Conservation (phyloP, 1,140 invertebrate species). For the Rhagoletis zephyria region DNA sequence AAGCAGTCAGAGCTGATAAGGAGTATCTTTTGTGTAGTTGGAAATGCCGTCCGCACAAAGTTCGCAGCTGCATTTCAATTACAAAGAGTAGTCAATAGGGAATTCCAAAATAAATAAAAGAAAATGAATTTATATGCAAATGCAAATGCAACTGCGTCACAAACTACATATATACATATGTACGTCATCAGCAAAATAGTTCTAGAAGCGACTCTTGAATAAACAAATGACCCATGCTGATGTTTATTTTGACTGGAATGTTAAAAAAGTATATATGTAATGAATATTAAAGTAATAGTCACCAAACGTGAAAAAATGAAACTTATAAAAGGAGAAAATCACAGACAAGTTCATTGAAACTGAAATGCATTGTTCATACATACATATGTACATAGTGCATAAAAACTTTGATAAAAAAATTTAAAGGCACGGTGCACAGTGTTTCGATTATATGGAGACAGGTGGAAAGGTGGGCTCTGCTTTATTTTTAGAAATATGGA, state of each 20-base stretch:
- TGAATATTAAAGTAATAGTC: background rate
- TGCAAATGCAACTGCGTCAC: background rate
- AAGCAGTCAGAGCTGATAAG: background rate
- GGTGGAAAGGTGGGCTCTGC: too few relatives aligned
- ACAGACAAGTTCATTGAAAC: background rate
- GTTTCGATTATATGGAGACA: too few relatives aligned
- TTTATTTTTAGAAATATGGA: too few relatives aligned
- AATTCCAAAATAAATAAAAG: background rate
- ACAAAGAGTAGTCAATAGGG: background rate
- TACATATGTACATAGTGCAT: too few relatives aligned
- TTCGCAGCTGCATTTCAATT: background rate
- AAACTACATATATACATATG: background rate
- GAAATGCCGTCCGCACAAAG: background rate
- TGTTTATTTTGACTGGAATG: background rate
- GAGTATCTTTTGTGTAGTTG: background rate
- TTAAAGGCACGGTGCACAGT: too few relatives aligned
- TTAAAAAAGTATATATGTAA: background rate
- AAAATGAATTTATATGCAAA: background rate
- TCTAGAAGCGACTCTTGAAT: background rate
- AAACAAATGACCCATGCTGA: background rate
- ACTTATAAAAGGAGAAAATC: background rate
- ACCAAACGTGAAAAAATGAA: background rate
- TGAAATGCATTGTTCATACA: background rate
- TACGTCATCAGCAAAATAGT: background rate
- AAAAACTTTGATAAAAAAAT: too few relatives aligned